Percentiles rank a stretch among this genome's conserved stretches.
Conservation (phyloP, 2,113 vertebrate genomes). For the Agelaius phoeniceus region DNA sequence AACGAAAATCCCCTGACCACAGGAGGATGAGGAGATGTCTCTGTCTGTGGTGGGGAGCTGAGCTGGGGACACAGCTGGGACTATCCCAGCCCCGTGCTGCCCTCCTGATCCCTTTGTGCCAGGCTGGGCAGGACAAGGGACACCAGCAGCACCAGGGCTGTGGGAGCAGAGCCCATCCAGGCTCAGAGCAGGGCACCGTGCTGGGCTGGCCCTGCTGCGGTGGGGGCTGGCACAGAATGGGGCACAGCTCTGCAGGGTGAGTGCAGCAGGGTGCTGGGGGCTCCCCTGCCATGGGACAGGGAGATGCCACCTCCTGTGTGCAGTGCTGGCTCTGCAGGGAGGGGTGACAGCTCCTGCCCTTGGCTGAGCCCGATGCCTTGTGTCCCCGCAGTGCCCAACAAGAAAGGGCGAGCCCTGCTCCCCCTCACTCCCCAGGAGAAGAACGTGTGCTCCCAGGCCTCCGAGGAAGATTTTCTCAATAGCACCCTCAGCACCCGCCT, state of each 20-base stretch:
- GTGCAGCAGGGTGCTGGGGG: too few species aligned
- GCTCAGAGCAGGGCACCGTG: not conserved
- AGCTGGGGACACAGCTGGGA: too few species aligned
- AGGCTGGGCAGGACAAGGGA: not conserved
- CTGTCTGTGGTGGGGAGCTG: too few species aligned
- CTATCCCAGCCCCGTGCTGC: not conserved
- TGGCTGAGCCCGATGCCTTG: not conserved
- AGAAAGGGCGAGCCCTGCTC: not conserved
- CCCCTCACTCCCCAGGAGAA: not conserved
- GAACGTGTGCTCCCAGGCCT: not conserved
- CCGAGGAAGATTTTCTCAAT: not conserved
- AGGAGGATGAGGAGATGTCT: not conserved
- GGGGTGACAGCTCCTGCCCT: not conserved
- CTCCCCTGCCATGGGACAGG: rapidly evolving
- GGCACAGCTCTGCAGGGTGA: rapidly evolving
- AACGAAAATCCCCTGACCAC: rapidly evolving
- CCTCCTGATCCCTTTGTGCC: not conserved
- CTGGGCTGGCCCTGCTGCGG: rapidly evolving
- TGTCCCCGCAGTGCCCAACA: not conserved
- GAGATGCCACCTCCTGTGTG: not conserved
- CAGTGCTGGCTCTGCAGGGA: not conserved
- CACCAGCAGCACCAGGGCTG: rapidly evolving
- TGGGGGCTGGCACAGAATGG: not conserved
- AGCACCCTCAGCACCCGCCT: conserved; percentile 14
- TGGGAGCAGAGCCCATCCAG: rapidly evolving